Conservation (phyloP, 2,113 vertebrate genomes). For the Seriola dumerili region DNA sequence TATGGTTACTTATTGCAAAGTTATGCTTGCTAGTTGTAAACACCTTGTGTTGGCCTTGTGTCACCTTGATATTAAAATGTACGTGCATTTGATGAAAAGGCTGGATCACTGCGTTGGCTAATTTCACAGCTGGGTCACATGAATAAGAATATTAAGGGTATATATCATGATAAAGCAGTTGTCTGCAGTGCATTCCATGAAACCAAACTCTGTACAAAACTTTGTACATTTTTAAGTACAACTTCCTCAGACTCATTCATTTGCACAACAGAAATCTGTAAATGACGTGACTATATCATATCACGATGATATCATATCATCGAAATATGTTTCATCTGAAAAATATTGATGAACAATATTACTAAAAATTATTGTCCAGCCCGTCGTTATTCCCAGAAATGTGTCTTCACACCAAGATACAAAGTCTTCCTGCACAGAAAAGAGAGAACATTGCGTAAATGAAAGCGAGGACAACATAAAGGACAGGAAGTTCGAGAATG, state of each 20-base stretch:
- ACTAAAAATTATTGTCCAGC: not conserved
- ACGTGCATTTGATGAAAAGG: not conserved
- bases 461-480: constrained; percentile 25
- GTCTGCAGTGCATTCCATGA: not conserved
- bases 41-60: not conserved
- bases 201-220: not conserved
- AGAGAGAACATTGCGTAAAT: not conserved
- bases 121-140: not conserved
- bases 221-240: not conserved
- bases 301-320: too few species aligned
- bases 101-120: not conserved
- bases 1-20: not conserved
- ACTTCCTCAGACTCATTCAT: not conserved
- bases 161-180: not conserved
- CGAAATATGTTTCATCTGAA: not conserved
- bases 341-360: not conserved
- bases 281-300: too few species aligned
- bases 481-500: constrained; percentile 34
- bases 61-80: not conserved
- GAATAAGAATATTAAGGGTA: not conserved
- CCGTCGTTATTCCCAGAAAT: not conserved
- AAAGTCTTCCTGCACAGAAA: not conserved
- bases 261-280: not conserved
- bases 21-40: too few species aligned
- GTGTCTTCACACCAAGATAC: not conserved